Base-by-base conservation (phyloP, 2,797 vertebrate species). In the Huso huso region DNA sequence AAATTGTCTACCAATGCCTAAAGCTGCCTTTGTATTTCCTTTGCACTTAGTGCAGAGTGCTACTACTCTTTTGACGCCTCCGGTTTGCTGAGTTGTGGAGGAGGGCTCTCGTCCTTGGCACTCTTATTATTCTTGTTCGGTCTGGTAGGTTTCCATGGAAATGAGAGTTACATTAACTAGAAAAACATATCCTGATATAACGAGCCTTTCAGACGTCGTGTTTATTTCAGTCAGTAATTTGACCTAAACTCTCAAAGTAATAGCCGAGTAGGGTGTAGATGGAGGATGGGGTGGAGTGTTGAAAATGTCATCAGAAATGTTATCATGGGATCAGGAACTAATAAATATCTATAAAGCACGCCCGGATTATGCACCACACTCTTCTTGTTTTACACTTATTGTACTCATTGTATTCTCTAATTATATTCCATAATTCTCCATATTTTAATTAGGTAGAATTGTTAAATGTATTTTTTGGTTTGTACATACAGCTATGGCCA, bases 41-140 rank as follows among this genome's bases (percentile, higher is more conserved):
- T 37, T 37, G 23, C 23, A 37, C 3, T 58, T 58, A 58, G 5
- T 58, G 11, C 55, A 58, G 23, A 37, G 23, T 37, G 23, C 23
- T 37, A 37, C 23, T 37, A 37, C 23, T 37, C 23, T 37, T 37
- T 37, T 37, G 23, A 37, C 0, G 4, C 23, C 23, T 37, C 23
- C 4, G 2, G 23, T 52, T 63, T 63, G 55, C 10, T 49, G 53
- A 48, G 52, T n/a, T 58, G 62, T 48, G 69, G 37, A 62, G 62
- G 68, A 53, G 58, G 50, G 12, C 55, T 71, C 55, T 50, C 66
- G 73, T 74, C 63, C 57, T 37, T 53, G 37, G 61, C 11, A 67
- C 37, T 1, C 61, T 23, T 62, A 10, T 62, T 62, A n/a, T 49
- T 63, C 37, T 63, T 63, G 7, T 37, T 12, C 12, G 12, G 55